Percentiles rank a stretch among this genome's conserved stretches.
phyloP scores from a whole-genome alignment of 2,113 vertebrate species.

The Cisticola juncidis region DNA sequence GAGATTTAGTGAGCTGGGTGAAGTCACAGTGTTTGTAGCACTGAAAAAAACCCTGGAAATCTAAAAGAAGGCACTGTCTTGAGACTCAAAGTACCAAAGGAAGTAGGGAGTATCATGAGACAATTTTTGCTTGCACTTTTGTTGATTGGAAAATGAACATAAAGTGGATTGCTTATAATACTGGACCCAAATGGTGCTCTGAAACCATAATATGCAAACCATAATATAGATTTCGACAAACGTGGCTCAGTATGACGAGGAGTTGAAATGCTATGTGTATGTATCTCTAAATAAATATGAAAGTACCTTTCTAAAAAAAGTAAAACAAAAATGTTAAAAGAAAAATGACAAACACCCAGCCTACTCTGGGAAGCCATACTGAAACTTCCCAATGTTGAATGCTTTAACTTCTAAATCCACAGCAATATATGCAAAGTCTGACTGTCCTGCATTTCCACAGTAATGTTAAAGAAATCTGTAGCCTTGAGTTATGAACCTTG shows the following conservation, averaged over 20 bases:
- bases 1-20: not conserved
- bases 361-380: not conserved
- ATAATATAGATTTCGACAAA: not conserved
- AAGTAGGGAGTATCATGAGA: not conserved
- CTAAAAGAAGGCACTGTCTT: not conserved
- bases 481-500: constrained; percentile 10
- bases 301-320: not conserved
- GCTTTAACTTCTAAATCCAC: not conserved
- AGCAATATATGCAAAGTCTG: not conserved
- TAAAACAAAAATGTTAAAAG: not conserved
- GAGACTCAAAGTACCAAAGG: not conserved
- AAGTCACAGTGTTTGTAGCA: not conserved
- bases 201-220: not conserved
- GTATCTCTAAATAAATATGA: not conserved
- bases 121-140: not conserved
- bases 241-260: not conserved
- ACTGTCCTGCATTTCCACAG: not conserved
- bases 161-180: not conserved
- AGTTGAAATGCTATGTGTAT: not conserved
- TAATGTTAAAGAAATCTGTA: constrained; percentile 4
- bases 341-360: not conserved
- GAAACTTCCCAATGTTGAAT: not conserved
- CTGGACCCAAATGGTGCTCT: not conserved
- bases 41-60: not conserved
- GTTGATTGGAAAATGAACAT: not conserved